These are phyloP conservation scores for Squalus acanthias DNA, from an alignment of 2,797 vertebrate genomes.

Conservation along the genomic window DNA sequence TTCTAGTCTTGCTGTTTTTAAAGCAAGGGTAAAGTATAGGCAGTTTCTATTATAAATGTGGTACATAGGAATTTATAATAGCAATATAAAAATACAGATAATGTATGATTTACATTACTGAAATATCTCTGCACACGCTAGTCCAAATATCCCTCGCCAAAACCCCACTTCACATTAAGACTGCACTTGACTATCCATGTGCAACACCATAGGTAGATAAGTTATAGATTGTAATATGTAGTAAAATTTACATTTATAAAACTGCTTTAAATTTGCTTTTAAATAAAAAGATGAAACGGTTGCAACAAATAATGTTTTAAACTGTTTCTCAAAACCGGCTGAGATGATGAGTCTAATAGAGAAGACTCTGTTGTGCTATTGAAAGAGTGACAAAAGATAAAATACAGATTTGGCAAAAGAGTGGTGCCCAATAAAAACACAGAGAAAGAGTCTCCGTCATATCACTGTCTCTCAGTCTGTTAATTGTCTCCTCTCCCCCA, in stretches of 20 bases:
- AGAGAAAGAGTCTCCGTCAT: not conserved
- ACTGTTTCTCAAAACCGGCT: not conserved
- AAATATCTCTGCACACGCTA: not conserved
- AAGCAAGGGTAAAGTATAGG: not conserved
- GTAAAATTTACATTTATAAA: not conserved
- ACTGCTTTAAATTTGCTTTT: not conserved
- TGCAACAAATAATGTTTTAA: not conserved
- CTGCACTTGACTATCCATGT: not conserved
- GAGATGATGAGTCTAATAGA: not conserved
- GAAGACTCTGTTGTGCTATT: not conserved
- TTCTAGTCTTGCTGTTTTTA: too few relatives aligned
- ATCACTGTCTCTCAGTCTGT: not conserved
- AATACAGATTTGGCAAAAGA: not conserved
- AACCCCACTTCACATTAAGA: not conserved
- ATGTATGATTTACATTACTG: not conserved
- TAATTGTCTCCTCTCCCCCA: not conserved
- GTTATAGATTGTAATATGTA: not conserved
- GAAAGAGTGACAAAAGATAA: not conserved
- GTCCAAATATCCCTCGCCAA: not conserved
- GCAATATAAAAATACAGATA: not conserved
- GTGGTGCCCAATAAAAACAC: not conserved
- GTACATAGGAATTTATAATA: not conserved
- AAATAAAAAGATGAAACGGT: not conserved
- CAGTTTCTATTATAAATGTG: not conserved
- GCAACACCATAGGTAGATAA: not conserved